Evolutionary conservation across 2,797 vertebrate genomes (phyloP).

Genomic region (Cetoscarus ocellatus): DNA sequence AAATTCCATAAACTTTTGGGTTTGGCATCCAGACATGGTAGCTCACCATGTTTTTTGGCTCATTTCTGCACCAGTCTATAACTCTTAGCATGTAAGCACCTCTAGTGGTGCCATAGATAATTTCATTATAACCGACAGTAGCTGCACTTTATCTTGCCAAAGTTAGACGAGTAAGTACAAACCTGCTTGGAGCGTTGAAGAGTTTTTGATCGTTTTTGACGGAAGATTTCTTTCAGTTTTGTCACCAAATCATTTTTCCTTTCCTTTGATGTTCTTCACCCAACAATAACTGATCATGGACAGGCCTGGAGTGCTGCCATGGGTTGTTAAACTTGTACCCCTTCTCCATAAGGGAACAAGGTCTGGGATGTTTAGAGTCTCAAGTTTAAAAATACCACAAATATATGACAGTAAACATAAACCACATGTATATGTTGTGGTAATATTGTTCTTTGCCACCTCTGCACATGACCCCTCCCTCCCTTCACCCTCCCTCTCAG

Average conservation of each 20-base stretch:
- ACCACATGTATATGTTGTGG: slow-evolving; percentile 1
- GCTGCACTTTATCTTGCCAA: slow-evolving; percentile 54
- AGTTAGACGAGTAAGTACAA: slow-evolving; percentile 45
- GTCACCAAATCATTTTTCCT: slow-evolving; percentile 68
- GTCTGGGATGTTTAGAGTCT: no score
- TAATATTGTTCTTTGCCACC: slow-evolving; percentile 37
- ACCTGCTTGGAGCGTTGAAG: slow-evolving; percentile 52
- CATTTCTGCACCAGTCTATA: no score
- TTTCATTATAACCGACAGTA: slow-evolving; percentile 62
- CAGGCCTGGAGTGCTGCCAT: slow-evolving; percentile 69
- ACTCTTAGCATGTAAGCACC: slow-evolving; percentile 44
- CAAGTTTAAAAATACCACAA: background rate
- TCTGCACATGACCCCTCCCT: slow-evolving; percentile 26
- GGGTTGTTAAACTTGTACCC: slow-evolving; percentile 69
- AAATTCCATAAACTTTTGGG: no score
- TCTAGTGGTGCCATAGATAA: slow-evolving; percentile 70
- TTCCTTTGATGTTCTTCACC: slow-evolving; percentile 80
- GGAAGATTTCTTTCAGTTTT: slow-evolving; percentile 71
- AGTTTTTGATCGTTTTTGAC: slow-evolving; percentile 59
- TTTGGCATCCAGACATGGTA: no score
- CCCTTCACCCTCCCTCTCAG: background rate
- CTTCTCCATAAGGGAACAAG: slow-evolving; percentile 21
- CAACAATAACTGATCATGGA: slow-evolving; percentile 68
- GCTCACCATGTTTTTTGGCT: no score
- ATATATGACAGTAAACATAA: slow-evolving; percentile 12